These are phyloP conservation scores for Erebia aethiops DNA, from an alignment of 2,888 invertebrate species.

Conservation along the genomic window DNA sequence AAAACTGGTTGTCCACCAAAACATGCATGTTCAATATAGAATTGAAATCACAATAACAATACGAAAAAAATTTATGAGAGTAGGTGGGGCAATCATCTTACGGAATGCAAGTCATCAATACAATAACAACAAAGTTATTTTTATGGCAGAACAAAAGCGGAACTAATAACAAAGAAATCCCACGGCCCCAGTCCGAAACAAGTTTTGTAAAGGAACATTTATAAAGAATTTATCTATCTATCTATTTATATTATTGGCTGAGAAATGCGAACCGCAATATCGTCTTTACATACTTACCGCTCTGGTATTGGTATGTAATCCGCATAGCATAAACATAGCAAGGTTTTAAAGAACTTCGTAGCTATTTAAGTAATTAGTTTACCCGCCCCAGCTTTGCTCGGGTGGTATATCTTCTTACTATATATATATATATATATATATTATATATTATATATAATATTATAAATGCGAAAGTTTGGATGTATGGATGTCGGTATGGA, in stretches of 20 bases:
- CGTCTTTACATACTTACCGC: slow-evolving; percentile 29
- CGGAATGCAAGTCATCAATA: neutral
- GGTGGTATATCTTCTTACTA: too few relatives aligned
- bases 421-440: too few relatives aligned
- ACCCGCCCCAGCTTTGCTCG: too few relatives aligned
- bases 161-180: slow-evolving; percentile 66
- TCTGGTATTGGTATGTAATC: slow-evolving; percentile 33
- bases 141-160: slow-evolving; percentile 46
- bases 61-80: too few relatives aligned
- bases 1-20: too few relatives aligned
- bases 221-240: too few relatives aligned
- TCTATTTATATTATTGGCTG: slow-evolving; percentile 41
- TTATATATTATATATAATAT: too few relatives aligned
- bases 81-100: neutral
- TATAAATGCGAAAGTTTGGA: too few relatives aligned
- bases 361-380: neutral
- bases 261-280: slow-evolving; percentile 36
- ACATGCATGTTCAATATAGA: too few relatives aligned
- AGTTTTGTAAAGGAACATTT: slow-evolving; percentile 54
- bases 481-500: too few relatives aligned
- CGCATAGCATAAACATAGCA: slow-evolving; percentile 34
- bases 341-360: slow-evolving; percentile 26
- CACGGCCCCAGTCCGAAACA: slow-evolving; percentile 62
- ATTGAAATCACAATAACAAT: too few relatives aligned
- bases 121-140: slow-evolving; percentile 6